phyloP scores from a whole-genome alignment of 2,113 vertebrate genomes.

The Galeopterus variegatus region DNA sequence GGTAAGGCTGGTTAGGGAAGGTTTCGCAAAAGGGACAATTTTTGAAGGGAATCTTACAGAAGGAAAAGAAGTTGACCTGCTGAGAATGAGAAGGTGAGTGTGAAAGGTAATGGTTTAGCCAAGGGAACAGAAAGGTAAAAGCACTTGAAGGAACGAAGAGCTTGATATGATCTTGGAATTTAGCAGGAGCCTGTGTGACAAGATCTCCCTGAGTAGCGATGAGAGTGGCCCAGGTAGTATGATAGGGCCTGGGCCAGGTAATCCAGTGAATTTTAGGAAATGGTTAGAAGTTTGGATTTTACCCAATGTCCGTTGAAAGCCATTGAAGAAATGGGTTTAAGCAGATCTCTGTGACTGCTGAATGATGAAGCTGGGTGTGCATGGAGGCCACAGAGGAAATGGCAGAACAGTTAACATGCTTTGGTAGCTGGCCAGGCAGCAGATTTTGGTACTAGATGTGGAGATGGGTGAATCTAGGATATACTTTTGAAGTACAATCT shows the following conservation, averaged over 20 bases:
- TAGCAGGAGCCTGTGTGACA: neutral
- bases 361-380: neutral
- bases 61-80: neutral
- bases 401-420: neutral
- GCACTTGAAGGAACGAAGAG: neutral
- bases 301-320: neutral
- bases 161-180: too few species aligned
- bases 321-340: neutral
- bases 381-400: neutral
- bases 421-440: neutral
- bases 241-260: neutral
- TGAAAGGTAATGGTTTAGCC: neutral
- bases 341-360: neutral
- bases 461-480: neutral
- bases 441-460: neutral
- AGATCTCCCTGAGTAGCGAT: neutral
- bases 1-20: neutral
- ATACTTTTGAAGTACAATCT: neutral
- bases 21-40: neutral
- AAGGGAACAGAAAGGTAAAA: neutral
- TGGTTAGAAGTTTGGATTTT: neutral
- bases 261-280: neutral
- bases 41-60: neutral
- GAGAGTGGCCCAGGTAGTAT: neutral
- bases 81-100: neutral